Evolutionary conservation across 2,888 invertebrate genomes (phyloP).

Genomic region (Lumbricus terrestris): DNA sequence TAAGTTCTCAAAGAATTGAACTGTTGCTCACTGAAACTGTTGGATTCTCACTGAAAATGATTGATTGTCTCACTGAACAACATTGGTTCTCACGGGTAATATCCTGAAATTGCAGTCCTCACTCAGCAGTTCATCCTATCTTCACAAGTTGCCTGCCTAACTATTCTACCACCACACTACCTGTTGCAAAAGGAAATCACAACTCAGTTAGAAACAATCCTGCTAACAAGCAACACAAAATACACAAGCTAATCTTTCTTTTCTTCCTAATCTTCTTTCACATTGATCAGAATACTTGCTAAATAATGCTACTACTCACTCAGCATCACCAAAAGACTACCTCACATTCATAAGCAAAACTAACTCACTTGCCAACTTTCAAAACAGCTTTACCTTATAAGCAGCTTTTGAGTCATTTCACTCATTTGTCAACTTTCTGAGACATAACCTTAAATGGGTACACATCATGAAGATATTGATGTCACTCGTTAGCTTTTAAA

Average conservation of each 20-base stretch:
- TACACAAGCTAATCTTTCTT: not conserved
- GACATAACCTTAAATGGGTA: not conserved
- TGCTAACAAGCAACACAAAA: constrained; percentile 3
- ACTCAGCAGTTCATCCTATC: constrained; percentile 17
- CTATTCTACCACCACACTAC: constrained; percentile 16
- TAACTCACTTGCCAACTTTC: not conserved
- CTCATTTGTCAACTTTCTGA: not conserved
- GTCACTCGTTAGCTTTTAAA: not conserved
- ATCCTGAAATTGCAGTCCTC: constrained; percentile 11
- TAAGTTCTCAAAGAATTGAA: not conserved
- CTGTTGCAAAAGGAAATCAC: constrained; percentile 16
- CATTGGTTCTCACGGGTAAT: not conserved
- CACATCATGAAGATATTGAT: not conserved
- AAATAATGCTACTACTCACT: not conserved
- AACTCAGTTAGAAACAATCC: constrained; percentile 12
- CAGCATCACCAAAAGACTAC: not conserved
- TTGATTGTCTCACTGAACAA: not conserved
- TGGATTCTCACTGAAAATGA: not conserved
- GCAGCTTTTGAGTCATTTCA: not conserved
- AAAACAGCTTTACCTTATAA: not conserved
- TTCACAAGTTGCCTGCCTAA: constrained; percentile 17
- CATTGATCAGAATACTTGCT: not conserved
- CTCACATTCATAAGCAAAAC: not conserved
- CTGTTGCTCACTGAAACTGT: constrained; percentile 4
- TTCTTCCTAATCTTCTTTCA: not conserved